phyloP scores from a whole-genome alignment of 2,888 invertebrate species.

The Aphidius colemani region DNA sequence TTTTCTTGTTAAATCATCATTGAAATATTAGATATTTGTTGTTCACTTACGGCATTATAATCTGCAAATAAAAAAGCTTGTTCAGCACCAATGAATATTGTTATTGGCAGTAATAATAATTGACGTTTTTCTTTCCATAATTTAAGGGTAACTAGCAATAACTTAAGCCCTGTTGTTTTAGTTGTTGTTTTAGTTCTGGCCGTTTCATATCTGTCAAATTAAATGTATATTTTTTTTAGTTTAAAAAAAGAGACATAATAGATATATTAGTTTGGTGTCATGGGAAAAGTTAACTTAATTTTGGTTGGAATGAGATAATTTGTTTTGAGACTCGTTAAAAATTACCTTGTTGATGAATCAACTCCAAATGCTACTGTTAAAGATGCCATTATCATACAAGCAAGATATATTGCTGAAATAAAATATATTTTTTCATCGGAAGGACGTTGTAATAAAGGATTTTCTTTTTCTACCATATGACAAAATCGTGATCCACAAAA shows the following conservation, averaged over 20 bases:
- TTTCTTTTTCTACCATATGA: constrained; percentile 62
- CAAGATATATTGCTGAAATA: constrained; percentile 80
- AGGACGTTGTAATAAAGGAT: constrained; percentile 75
- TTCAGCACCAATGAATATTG: constrained; percentile 91
- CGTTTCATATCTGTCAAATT: constrained; percentile 64
- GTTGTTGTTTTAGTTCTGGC: constrained; percentile 65
- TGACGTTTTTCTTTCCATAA: constrained; percentile 80
- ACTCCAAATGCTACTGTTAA: constrained; percentile 78
- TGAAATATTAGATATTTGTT: neutral
- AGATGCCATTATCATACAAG: constrained; percentile 77
- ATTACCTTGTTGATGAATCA: constrained; percentile 77
- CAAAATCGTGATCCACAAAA: constrained; percentile 80
- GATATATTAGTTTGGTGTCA: too few species aligned
- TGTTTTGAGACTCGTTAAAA: neutral
- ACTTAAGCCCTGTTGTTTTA: constrained; percentile 69
- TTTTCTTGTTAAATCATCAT: neutral
- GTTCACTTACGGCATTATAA: constrained; percentile 71
- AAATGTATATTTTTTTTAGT: neutral
- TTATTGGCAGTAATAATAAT: constrained; percentile 84
- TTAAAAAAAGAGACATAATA: too few species aligned
- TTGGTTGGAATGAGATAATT: neutral
- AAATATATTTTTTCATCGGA: constrained; percentile 74
- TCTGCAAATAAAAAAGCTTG: constrained; percentile 91
- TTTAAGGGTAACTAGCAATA: constrained; percentile 77
- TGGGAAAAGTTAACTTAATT: neutral